A percentile compares a stretch with the other conserved stretches of the same genome.
Evolutionary conservation across 1,140 invertebrate genomes (phyloP).

Genomic region (Drosophila navojoa): DNA sequence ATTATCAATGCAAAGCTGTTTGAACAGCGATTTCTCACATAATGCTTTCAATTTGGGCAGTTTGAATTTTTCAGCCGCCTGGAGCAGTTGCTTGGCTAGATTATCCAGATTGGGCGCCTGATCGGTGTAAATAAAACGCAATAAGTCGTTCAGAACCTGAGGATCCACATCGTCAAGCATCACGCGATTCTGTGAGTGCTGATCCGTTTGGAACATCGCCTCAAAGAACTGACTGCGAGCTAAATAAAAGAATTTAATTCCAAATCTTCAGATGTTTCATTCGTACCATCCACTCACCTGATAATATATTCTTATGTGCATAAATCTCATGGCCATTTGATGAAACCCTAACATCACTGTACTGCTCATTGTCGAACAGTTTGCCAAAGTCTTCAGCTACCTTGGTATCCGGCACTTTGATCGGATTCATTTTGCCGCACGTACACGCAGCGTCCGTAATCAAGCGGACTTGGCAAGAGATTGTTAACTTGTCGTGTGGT

Average conservation of each 20-base stretch:
- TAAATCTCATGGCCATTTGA: neutral
- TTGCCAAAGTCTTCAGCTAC: slow-evolving; percentile 17
- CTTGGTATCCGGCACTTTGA: slow-evolving; percentile 13
- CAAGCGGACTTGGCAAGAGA: slow-evolving; percentile 88
- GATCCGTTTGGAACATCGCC: slow-evolving; percentile 2
- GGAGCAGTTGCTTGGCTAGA: neutral
- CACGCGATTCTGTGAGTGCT: neutral
- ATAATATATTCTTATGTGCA: slow-evolving; percentile 17
- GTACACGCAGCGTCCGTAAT: slow-evolving; percentile 62
- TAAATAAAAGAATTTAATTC: neutral
- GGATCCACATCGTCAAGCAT: neutral
- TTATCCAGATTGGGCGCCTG: neutral
- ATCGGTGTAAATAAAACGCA: slow-evolving; percentile 21
- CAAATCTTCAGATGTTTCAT: too few relatives aligned
- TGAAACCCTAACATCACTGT: slow-evolving; percentile 13
- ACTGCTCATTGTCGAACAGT: slow-evolving; percentile 14
- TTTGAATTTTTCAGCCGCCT: slow-evolving; percentile 5
- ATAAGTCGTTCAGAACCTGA: neutral
- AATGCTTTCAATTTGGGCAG: slow-evolving; percentile 6
- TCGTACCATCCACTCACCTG: neutral
- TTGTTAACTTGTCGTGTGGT: slow-evolving; percentile 89
- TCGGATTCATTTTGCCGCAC: neutral
- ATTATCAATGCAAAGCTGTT: neutral
- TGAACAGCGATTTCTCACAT: slow-evolving; percentile 5
- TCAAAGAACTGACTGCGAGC: slow-evolving; percentile 20